Evolutionary conservation across 2,888 invertebrate genomes (phyloP).

Genomic region (Brachyptera putata): DNA sequence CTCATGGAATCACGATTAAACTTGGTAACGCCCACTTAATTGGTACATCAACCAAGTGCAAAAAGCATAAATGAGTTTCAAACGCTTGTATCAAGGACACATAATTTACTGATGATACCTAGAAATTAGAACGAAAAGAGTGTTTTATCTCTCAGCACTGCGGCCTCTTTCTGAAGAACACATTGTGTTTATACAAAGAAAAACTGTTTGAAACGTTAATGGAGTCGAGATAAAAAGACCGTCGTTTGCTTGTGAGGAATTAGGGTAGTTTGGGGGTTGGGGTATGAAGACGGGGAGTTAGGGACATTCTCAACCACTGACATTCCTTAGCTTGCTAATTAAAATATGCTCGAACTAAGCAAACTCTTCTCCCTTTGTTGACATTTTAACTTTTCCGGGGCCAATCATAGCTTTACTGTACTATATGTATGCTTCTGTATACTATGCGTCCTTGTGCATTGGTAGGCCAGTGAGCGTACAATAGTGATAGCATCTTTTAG

Average conservation of each 20-base stretch:
- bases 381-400: constrained; percentile 6
- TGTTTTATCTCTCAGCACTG: not conserved
- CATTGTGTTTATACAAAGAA: constrained; percentile 6
- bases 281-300: constrained; percentile 1
- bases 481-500: no score
- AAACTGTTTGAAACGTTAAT: constrained; percentile 24
- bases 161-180: not conserved
- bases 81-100: not conserved
- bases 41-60: constrained; percentile 9
- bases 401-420: no score
- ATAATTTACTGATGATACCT: not conserved
- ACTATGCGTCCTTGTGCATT: no score
- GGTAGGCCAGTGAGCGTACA: no score
- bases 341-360: constrained; percentile 31
- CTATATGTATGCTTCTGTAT: no score
- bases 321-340: constrained; percentile 30
- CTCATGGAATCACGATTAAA: constrained; percentile 26
- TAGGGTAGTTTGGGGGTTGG: no score
- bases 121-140: not conserved
- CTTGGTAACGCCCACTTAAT: constrained; percentile 15
- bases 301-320: constrained; percentile 16
- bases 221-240: constrained; percentile 26
- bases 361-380: constrained; percentile 21
- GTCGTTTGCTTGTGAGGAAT: constrained; percentile 1
- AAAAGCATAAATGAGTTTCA: not conserved